Evolutionary conservation across 30 jellyfish, hydroid and myxozoan genomes (phyloP).

Genomic region (Aurelia coerulea): DNA sequence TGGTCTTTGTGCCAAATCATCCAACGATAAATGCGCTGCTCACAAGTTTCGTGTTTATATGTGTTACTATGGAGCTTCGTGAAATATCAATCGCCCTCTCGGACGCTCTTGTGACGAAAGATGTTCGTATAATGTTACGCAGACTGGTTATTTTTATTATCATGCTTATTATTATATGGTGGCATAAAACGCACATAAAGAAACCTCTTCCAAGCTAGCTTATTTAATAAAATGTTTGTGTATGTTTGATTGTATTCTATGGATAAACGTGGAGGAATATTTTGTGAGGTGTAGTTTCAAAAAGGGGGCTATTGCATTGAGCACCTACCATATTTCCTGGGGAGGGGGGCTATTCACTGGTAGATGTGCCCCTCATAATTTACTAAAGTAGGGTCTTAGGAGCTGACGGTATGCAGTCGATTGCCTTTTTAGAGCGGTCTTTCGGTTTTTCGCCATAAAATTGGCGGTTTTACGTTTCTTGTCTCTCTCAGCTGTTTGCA

Average conservation of each 20-base stretch:
- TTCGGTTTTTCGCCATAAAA: too few species aligned
- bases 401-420: too few species aligned
- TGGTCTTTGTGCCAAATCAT: constrained; percentile 82
- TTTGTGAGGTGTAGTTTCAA: too few species aligned
- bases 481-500: too few species aligned
- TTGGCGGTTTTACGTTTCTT: too few species aligned
- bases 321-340: too few species aligned
- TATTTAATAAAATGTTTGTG: not conserved
- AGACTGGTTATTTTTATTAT: constrained; percentile 70
- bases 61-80: constrained; percentile 77
- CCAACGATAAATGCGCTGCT: constrained; percentile 78
- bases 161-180: constrained; percentile 83
- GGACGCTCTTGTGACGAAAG: constrained; percentile 86
- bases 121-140: constrained; percentile 91
- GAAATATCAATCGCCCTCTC: constrained; percentile 69
- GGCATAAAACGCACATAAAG: constrained; percentile 89
- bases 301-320: too few species aligned
- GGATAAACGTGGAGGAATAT: too few species aligned
- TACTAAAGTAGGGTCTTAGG: too few species aligned
- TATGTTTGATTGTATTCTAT: not conserved
- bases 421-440: too few species aligned
- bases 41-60: constrained; percentile 78
- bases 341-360: too few species aligned
- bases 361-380: too few species aligned
- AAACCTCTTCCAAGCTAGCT: constrained; percentile 80